Percentiles rank a stretch among this genome's conserved stretches.
phyloP scores from a whole-genome alignment of 2,797 vertebrate genomes.

The Chloroceryle amazona region DNA sequence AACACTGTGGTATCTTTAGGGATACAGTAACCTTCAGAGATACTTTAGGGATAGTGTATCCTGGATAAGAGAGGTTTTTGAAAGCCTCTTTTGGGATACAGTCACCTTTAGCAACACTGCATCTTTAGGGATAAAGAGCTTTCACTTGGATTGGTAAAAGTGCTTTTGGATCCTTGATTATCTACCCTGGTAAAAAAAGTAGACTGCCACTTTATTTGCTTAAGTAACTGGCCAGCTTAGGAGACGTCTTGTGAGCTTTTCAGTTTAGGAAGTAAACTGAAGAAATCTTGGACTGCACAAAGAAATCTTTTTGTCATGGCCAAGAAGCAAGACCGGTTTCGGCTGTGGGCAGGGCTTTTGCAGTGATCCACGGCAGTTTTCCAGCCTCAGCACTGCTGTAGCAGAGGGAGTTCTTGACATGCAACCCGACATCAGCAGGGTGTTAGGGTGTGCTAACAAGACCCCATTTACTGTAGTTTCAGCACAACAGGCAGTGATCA shows the following conservation, averaged over 20 bases:
- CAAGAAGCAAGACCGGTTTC: neutral
- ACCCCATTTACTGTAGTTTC: neutral
- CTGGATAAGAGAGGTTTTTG: neutral
- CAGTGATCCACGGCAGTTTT: neutral
- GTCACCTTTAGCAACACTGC: neutral
- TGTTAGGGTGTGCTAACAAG: neutral
- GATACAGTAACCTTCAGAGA: neutral
- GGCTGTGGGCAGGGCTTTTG: neutral
- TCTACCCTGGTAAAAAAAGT: neutral
- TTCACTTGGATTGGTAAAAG: fast-evolving
- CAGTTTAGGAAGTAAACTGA: neutral
- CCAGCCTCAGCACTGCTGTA: neutral
- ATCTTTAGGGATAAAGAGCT: neutral
- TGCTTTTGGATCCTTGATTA: neutral
- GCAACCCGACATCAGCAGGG: neutral
- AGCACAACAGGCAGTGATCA: neutral
- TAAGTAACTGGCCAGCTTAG: neutral
- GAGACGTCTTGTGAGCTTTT: neutral
- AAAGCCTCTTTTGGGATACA: neutral
- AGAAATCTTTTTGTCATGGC: neutral
- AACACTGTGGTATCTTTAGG: neutral
- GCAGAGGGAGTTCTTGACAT: neutral
- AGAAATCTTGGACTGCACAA: neutral
- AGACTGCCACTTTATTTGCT: neutral
- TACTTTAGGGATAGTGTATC: neutral